Evolutionary conservation across 2,888 invertebrate species (phyloP).

Genomic region (Parnassius orleans): DNA sequence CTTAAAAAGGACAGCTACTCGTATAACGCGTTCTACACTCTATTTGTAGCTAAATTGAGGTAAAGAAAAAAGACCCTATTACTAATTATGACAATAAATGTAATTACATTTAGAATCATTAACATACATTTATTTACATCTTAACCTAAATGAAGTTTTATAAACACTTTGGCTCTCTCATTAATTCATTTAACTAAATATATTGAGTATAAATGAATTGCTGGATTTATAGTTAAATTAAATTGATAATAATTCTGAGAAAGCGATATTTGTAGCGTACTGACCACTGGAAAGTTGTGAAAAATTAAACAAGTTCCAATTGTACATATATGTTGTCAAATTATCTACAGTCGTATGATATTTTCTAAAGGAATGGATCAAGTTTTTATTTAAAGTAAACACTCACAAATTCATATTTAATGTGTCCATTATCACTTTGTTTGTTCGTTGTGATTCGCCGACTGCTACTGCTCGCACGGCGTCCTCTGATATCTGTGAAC

Average conservation of each 20-base stretch:
- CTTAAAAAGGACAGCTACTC: slow-evolving; percentile 19
- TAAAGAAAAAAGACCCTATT: slow-evolving; percentile 57
- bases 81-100: slow-evolving; percentile 63
- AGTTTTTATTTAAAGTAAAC: slow-evolving; percentile 49
- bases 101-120: slow-evolving; percentile 55
- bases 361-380: slow-evolving; percentile 55
- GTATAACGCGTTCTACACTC: slow-evolving; percentile 36
- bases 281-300: slow-evolving; percentile 45
- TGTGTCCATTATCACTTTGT: slow-evolving; percentile 67
- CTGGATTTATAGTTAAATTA: slow-evolving; percentile 27
- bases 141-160: slow-evolving; percentile 54
- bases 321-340: slow-evolving; percentile 59
- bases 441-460: slow-evolving; percentile 72
- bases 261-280: slow-evolving; percentile 51
- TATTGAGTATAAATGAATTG: slow-evolving; percentile 67
- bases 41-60: slow-evolving; percentile 50
- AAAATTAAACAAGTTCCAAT: slow-evolving; percentile 38
- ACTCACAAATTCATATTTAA: slow-evolving; percentile 52
- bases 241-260: slow-evolving; percentile 38
- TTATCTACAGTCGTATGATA: slow-evolving; percentile 55
- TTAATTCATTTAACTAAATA: slow-evolving; percentile 49
- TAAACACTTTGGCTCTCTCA: slow-evolving; percentile 71
- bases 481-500: slow-evolving; percentile 72
- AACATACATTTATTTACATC: slow-evolving; percentile 68
- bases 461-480: slow-evolving; percentile 71